These are phyloP conservation scores for Morpho deidamia DNA, from an alignment of 2,888 invertebrate genomes.

Conservation along the genomic window DNA sequence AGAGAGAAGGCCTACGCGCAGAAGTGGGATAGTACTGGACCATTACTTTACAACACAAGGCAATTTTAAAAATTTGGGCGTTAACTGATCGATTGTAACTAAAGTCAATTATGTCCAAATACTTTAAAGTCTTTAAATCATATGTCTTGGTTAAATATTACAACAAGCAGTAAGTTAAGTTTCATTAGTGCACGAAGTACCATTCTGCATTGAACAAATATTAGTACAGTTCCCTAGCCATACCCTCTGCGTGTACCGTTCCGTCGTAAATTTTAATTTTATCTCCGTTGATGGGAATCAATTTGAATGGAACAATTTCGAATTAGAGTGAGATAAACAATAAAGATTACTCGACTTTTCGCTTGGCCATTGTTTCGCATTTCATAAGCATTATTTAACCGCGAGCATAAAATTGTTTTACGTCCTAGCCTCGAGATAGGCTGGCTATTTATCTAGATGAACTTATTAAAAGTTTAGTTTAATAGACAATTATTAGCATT, in stretches of 20 bases:
- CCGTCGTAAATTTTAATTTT: constrained; percentile 53
- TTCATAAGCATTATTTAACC: constrained; percentile 49
- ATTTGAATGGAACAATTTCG: constrained; percentile 58
- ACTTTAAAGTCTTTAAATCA: too few species aligned
- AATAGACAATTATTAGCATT: neutral
- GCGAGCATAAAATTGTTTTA: constrained; percentile 29
- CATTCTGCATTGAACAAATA: constrained; percentile 61
- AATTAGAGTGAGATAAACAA: constrained; percentile 46
- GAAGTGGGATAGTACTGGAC: too few species aligned
- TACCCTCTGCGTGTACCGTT: constrained; percentile 52
- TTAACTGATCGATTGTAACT: too few species aligned
- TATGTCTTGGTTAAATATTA: too few species aligned
- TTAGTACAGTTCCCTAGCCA: constrained; percentile 44
- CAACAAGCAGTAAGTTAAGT: too few species aligned
- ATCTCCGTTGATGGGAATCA: constrained; percentile 59
- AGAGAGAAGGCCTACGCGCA: too few species aligned
- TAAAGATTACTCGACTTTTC: constrained; percentile 61
- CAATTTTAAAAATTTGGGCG: too few species aligned
- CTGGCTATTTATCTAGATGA: constrained; percentile 20
- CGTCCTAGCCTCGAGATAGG: constrained; percentile 24
- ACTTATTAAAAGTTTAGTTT: constrained; percentile 10
- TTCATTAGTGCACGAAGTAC: constrained; percentile 28
- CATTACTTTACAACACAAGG: too few species aligned
- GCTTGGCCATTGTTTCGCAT: constrained; percentile 55
- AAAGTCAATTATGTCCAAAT: too few species aligned